A percentile compares a stretch with the other conserved stretches of the same genome.
phyloP scores from a whole-genome alignment of 35 echinoderm and acorn worm genomes.

The Apostichopus parvimensis region DNA sequence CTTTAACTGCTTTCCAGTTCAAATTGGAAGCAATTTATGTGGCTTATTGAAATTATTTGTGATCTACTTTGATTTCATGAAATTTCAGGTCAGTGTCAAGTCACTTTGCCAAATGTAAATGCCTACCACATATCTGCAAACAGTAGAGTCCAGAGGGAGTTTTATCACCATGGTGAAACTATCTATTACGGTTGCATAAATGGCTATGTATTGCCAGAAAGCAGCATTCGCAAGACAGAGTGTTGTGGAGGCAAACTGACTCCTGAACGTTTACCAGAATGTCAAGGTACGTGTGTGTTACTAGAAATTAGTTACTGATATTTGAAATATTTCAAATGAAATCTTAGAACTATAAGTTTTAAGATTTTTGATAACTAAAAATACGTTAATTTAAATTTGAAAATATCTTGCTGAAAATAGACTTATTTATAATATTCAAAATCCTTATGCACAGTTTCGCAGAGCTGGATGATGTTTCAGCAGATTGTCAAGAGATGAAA shows the following conservation, averaged over 20 bases:
- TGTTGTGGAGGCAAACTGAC: not conserved
- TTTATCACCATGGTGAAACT: not conserved
- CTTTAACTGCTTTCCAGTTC: no score
- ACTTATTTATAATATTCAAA: no score
- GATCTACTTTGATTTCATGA: not conserved
- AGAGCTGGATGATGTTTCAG: no score
- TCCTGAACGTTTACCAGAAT: not conserved
- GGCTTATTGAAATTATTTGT: no score
- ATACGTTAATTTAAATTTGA: not conserved
- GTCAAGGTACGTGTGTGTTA: not conserved
- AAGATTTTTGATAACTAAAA: not conserved
- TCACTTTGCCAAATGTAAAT: not conserved
- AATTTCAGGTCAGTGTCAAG: not conserved
- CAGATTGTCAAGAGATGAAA: no score
- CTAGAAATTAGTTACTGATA: not conserved
- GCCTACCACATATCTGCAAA: not conserved
- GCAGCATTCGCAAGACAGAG: not conserved
- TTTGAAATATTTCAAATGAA: not conserved
- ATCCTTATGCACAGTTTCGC: no score
- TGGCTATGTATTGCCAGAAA: not conserved
- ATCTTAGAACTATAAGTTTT: not conserved
- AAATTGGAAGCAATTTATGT: no score
- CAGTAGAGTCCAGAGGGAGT: not conserved
- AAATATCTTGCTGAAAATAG: not conserved
- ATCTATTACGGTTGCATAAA: not conserved